Conservation (phyloP, 1,140 invertebrate genomes). For the Antheraea pernyi region DNA sequence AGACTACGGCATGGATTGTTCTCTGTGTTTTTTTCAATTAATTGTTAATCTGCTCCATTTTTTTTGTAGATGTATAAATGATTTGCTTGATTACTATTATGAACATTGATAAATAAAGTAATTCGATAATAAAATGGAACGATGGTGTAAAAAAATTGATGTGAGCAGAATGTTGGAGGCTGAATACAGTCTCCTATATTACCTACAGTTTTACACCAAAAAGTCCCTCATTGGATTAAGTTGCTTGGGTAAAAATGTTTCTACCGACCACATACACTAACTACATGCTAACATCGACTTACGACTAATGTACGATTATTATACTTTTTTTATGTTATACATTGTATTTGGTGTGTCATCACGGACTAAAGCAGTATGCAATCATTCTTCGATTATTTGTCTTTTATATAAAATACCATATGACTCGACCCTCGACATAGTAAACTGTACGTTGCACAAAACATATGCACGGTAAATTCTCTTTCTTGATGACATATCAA, state of each 20-base stretch:
- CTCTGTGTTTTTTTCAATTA: no score
- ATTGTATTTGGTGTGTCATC: slow-evolving; percentile 64
- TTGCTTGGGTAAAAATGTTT: slow-evolving; percentile 27
- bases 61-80: no score
- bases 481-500: not conserved
- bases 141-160: no score
- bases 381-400: not conserved
- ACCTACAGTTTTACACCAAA: slow-evolving; percentile 15
- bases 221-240: slow-evolving; percentile 24
- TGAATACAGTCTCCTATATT: not conserved
- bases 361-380: slow-evolving; percentile 41
- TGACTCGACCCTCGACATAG: not conserved
- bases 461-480: not conserved
- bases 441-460: not conserved
- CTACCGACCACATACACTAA: slow-evolving; percentile 57
- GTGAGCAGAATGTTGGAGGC: not conserved
- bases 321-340: slow-evolving; percentile 2
- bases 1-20: no score
- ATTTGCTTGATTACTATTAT: no score
- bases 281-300: slow-evolving; percentile 68
- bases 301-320: slow-evolving; percentile 42
- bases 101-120: no score
- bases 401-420: not conserved
- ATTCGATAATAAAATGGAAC: no score
- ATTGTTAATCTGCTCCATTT: no score